Base-by-base conservation (phyloP, 2,888 invertebrate species). In the Thera britannica region DNA sequence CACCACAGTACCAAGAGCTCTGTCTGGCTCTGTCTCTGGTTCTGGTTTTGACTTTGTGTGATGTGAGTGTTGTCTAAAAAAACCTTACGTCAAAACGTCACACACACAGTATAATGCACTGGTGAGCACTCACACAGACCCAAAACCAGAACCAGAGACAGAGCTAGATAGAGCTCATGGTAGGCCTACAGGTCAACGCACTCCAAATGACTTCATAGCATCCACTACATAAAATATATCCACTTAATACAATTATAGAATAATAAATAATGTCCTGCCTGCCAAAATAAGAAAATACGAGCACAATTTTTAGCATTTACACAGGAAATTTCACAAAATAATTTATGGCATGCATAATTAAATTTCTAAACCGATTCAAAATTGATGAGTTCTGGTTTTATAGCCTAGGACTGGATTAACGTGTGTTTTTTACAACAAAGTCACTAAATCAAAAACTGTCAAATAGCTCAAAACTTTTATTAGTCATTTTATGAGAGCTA, bases 251-350 rank as follows among this genome's bases (percentile, higher is more conserved):
- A 36, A 41, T 3, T 41, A 41, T 2, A 41, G 41, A 41, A 41
- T 41, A 7, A 41, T 41, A 46, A 46, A 46, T 48, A 44, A 23
- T 52, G 46, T 38, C 51, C 23, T 52, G 44, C 51, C 58, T 59
- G 44, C 36, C 49, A 58, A 59, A 59, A 58, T 23, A 23, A 23
- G 23, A 46, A 64, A 51, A 54, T 56, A 65, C 48, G 58, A 61
- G 65, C 57, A 56, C 69, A 70, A 9, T 8, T 62, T 62, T 70
- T 66, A 60, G 36, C 65, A 66, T 63, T 57, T 12, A 9, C 12
- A 5, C 58, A 36, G 46, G 57, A 51, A 38, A 59, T 59, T 34
- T 52, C n/a, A 58, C n/a, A 6, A 23, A 11, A 23, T 55, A 69
- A 65, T 69, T 66, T 66, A 69, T 54, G 59, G 60, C 35, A 11